Conservation (phyloP, 2,888 invertebrate species). For the Phyto melanocephala region DNA sequence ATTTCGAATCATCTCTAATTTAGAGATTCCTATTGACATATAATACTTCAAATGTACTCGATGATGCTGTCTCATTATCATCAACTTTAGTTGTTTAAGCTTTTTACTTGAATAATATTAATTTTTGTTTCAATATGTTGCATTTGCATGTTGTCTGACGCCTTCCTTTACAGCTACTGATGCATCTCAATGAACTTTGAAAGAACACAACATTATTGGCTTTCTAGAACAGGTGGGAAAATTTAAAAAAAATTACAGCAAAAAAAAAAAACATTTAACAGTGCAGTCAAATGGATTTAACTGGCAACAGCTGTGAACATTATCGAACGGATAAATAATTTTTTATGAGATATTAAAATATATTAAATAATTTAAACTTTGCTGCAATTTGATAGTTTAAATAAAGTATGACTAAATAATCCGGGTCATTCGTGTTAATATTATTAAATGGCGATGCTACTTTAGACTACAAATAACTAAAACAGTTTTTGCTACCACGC, state of each 20-base stretch:
- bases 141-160: background rate
- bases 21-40: too few species aligned
- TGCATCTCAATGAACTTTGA: background rate
- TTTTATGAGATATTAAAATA: too few species aligned
- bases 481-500: too few species aligned
- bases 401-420: too few species aligned
- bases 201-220: background rate
- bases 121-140: background rate
- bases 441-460: too few species aligned
- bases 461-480: too few species aligned
- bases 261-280: background rate
- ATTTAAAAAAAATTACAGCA: background rate
- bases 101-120: background rate
- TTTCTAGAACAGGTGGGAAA: background rate
- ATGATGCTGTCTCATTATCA: background rate
- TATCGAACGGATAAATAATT: too few species aligned
- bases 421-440: too few species aligned
- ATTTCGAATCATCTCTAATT: too few species aligned
- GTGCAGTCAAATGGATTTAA: constrained; percentile 42
- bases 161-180: background rate
- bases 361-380: too few species aligned
- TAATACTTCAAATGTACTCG: too few species aligned
- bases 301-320: constrained; percentile 43
- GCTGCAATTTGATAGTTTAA: too few species aligned
- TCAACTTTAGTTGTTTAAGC: background rate